These are phyloP conservation scores for human DNA, from an alignment of 2,113 vertebrate species.

Conservation along the genomic window DNA sequence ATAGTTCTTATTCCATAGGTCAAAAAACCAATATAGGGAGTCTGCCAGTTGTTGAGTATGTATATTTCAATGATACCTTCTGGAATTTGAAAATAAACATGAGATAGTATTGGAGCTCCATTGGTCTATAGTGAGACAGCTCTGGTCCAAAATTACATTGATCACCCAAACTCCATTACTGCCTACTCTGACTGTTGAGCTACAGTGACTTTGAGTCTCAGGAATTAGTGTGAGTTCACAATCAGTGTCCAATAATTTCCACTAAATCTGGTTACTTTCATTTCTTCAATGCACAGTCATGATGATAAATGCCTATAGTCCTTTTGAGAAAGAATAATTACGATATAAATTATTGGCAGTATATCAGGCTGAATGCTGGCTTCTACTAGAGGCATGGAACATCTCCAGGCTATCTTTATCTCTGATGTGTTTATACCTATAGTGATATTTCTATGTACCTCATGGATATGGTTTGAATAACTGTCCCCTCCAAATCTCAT, in stretches of 20 bases:
- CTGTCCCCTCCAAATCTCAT: too few relatives aligned
- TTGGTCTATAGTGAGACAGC: background rate
- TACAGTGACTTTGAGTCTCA: background rate
- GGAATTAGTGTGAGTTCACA: background rate
- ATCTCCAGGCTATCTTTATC: background rate
- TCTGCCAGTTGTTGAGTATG: background rate
- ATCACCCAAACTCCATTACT: background rate
- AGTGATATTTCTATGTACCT: background rate
- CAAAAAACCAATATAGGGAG: background rate
- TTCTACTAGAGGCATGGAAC: background rate
- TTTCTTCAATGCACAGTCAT: background rate
- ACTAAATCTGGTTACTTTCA: background rate
- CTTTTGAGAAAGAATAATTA: constrained; percentile 15
- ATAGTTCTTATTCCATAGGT: background rate
- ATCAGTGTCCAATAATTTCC: background rate
- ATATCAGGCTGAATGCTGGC: background rate
- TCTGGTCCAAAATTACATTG: background rate
- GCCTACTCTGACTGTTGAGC: background rate
- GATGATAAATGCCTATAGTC: background rate
- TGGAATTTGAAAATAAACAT: constrained; percentile 28
- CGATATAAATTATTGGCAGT: background rate
- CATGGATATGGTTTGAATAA: too few relatives aligned
- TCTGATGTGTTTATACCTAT: background rate
- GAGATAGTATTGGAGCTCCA: background rate
- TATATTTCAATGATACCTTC: background rate